Conservation (phyloP, 2,797 vertebrate genomes). For the Meda fulgida region DNA sequence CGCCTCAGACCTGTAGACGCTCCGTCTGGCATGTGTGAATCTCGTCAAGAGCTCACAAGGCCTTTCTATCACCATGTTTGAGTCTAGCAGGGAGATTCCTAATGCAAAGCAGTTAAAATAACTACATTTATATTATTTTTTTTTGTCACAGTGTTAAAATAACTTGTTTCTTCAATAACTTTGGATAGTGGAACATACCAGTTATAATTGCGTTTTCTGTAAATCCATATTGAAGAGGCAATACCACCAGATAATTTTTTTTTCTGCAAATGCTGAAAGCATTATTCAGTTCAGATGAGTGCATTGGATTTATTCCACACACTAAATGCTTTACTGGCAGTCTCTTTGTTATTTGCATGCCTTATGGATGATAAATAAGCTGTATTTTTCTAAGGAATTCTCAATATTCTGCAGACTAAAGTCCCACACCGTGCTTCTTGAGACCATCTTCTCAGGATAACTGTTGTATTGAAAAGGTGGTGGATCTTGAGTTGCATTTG, state of each 20-base stretch:
- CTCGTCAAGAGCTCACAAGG: constrained; percentile 42
- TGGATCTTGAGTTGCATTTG: constrained; percentile 32
- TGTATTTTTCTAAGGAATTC: background rate
- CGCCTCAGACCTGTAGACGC: constrained; percentile 38
- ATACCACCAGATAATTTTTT: background rate
- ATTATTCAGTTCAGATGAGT: constrained; percentile 24
- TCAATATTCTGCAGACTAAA: background rate
- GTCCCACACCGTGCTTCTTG: background rate
- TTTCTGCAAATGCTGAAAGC: background rate
- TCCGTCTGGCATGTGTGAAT: constrained; percentile 48
- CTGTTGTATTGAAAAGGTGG: constrained; percentile 29
- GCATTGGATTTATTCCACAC: constrained; percentile 24
- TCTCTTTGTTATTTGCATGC: constrained; percentile 6
- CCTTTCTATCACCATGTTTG: constrained; percentile 25
- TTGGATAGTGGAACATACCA: constrained; percentile 5
- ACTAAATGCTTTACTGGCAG: background rate
- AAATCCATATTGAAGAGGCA: constrained; percentile 24
- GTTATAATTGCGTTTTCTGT: constrained; percentile 26
- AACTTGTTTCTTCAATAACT: background rate
- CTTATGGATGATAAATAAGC: constrained; percentile 11
- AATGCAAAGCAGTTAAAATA: background rate
- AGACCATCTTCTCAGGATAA: background rate
- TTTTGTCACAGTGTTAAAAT: background rate
- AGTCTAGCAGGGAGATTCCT: constrained; percentile 1
- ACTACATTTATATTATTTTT: background rate